phyloP scores from a whole-genome alignment of 2,797 vertebrate genomes.

The Falco columbarius region DNA sequence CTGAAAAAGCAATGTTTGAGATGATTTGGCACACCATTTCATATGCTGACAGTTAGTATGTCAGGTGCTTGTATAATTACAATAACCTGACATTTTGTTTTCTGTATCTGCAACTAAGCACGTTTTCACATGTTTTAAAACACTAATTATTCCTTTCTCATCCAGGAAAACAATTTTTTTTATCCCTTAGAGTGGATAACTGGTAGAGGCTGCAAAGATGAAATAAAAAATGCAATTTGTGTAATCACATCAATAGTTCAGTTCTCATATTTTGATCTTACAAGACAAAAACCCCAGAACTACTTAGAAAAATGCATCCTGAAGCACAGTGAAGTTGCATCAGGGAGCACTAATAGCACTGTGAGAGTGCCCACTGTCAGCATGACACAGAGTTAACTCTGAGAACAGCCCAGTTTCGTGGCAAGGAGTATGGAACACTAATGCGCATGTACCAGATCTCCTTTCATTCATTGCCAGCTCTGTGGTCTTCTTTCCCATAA shows the following conservation, averaged over 20 bases:
- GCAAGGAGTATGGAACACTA: neutral
- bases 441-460: fast-evolving
- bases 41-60: neutral
- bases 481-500: slow-evolving; percentile 1
- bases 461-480: slow-evolving; percentile 12
- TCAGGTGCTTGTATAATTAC: neutral
- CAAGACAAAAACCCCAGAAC: neutral
- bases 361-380: neutral
- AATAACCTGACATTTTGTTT: neutral
- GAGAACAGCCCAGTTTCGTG: neutral
- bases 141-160: neutral
- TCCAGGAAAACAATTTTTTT: neutral
- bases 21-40: neutral
- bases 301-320: neutral
- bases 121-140: neutral
- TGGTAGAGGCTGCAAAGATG: neutral
- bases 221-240: neutral
- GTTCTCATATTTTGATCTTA: neutral
- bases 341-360: neutral
- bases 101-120: neutral
- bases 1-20: neutral
- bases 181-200: neutral
- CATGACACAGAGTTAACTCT: neutral
- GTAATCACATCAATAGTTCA: neutral
- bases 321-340: neutral